Evolutionary conservation across 23 tunicate species (phyloP).

Genomic region (Trididemnum miniatum): DNA sequence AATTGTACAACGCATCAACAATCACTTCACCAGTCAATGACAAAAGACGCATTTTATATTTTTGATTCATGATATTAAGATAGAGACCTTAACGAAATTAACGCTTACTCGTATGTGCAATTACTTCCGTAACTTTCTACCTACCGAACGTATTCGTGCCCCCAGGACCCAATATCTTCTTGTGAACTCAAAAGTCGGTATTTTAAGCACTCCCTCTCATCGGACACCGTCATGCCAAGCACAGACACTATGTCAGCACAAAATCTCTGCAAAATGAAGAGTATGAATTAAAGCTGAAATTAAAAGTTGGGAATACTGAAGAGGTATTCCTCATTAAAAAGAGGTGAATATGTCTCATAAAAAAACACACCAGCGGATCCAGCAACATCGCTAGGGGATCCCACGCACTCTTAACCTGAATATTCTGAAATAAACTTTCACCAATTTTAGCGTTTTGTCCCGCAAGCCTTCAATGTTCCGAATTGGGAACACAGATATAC

Average conservation of each 20-base stretch:
- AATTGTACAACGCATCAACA: too few relatives aligned
- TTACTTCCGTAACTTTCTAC: too few relatives aligned
- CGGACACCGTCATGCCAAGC: constrained; percentile 94
- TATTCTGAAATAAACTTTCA: too few relatives aligned
- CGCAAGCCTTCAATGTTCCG: too few relatives aligned
- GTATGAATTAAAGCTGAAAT: neutral
- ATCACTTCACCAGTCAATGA: neutral
- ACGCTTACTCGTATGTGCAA: too few relatives aligned
- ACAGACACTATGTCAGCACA: constrained; percentile 95
- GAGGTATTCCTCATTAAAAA: neutral
- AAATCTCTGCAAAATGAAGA: constrained; percentile 48
- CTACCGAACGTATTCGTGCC: constrained; percentile 98
- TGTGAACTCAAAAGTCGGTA: constrained; percentile 84
- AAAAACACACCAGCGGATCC: neutral
- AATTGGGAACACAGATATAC: too few relatives aligned
- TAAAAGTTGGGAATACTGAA: neutral
- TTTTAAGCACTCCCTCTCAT: constrained; percentile 90
- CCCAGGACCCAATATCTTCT: constrained; percentile 96
- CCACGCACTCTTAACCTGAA: too few relatives aligned
- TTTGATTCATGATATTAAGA: too few relatives aligned
- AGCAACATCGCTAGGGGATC: too few relatives aligned
- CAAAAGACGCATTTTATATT: neutral
- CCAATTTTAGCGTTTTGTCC: too few relatives aligned
- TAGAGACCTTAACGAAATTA: too few relatives aligned
- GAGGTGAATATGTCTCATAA: neutral